Base-by-base conservation (phyloP, 2,888 invertebrate species). In the Bembecia ichneumoniformis region DNA sequence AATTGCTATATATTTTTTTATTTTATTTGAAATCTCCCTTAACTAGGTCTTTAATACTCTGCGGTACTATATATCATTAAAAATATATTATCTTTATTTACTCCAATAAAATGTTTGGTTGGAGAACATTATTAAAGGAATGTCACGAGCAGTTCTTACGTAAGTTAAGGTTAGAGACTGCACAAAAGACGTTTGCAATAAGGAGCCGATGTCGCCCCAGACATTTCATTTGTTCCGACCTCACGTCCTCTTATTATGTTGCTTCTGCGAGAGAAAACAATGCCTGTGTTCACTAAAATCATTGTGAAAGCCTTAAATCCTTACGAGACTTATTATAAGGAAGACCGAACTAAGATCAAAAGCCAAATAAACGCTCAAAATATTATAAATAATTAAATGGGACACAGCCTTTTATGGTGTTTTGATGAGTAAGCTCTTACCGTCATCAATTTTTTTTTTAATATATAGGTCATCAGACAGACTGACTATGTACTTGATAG, bases 171-270 rank as follows among this genome's bases (percentile, higher is more conserved):
- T 28, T 28, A 28, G 28, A 40, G 40, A 40, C 40, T 40, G 40
- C 40, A 40, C 40, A 11, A 40, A 40, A 40, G 40, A 40, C 40
- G 40, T n/a, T 40, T 40, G 50, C 50, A 50, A 50, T 50, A 50
- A 47, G 50, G 44, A 35, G 34, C 50, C 47, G 16, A 47, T 50
- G 50, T 46, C 13, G 47, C 56, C 55, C 53, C 55, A 57, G 58
- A 56, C 55, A 51, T 65, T 66, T 61, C 64, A 66, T 67, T 67
- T 61, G 55, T 58, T 56, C 55, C 57, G 59, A 61, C 58, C 62
- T 60, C 67, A 67, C 62, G 65, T 66, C 59, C 54, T 52, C 59
- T 63, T 58, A 59, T 58, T 55, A 56, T 56, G 60, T 47, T 49
- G 35, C 48, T 47, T 51, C 48, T 52, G 44, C 48, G 49, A 46